Evolutionary conservation across 2,797 vertebrate species (phyloP).

Genomic region (Ctenopoma kingsleyae): DNA sequence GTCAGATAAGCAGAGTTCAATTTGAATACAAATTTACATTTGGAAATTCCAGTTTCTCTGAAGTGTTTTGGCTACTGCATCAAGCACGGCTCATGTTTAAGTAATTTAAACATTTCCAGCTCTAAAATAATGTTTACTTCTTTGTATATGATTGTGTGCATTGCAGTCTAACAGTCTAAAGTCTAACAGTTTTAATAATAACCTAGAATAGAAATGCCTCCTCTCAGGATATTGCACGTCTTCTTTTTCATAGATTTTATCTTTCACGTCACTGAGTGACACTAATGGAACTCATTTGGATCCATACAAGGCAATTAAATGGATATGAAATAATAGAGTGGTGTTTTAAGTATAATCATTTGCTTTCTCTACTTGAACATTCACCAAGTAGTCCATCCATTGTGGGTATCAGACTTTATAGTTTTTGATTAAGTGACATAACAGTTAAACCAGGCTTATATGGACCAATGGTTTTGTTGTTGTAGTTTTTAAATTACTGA

Average conservation of each 20-base stretch:
- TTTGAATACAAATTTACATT: constrained; percentile 72
- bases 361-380: constrained; percentile 37
- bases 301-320: constrained; percentile 55
- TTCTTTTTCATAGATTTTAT: constrained; percentile 42
- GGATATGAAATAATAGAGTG: constrained; percentile 46
- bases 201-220: constrained; percentile 21
- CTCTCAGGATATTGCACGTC: constrained; percentile 45
- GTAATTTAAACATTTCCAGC: constrained; percentile 21
- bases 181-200: background rate
- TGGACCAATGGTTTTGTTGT: constrained; percentile 14
- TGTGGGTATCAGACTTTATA: constrained; percentile 12
- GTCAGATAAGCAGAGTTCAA: constrained; percentile 71
- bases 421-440: constrained; percentile 24
- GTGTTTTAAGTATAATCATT: constrained; percentile 43
- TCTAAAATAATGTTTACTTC: constrained; percentile 38
- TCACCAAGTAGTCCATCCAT: constrained; percentile 37
- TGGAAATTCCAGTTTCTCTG: constrained; percentile 37
- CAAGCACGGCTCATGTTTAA: constrained; percentile 9
- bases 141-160: constrained; percentile 21
- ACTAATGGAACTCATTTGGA: constrained; percentile 56
- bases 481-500: constrained; percentile 21
- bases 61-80: constrained; percentile 33
- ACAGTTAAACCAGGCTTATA: constrained; percentile 5
- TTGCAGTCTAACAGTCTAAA: constrained; percentile 10
- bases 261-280: constrained; percentile 52